Conservation (phyloP, 2,113 vertebrate species). For the Mesocricetus auratus region DNA sequence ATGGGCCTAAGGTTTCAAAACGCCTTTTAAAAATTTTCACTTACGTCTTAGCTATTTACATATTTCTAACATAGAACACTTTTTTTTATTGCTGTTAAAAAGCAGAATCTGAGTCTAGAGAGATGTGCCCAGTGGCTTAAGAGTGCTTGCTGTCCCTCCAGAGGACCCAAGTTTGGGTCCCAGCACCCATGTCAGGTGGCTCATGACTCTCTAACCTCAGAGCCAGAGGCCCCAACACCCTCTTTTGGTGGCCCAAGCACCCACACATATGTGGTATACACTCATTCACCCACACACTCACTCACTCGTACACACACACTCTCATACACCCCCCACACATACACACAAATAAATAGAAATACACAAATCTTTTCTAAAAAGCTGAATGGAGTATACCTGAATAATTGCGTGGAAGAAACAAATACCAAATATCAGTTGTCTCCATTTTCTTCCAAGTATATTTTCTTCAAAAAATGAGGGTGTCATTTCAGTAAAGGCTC, state of each 20-base stretch:
- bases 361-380: background rate
- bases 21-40: background rate
- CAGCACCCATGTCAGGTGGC: background rate
- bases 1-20: background rate
- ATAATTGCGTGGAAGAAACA: constrained; percentile 91
- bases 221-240: background rate
- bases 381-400: constrained; percentile 82
- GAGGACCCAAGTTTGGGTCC: background rate
- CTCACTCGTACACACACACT: too few species aligned
- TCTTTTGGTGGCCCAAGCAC: background rate
- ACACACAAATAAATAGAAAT: background rate
- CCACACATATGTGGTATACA: background rate
- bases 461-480: constrained; percentile 89
- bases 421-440: constrained; percentile 89
- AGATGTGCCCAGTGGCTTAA: background rate
- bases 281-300: too few species aligned
- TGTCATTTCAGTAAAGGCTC: constrained; percentile 90
- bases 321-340: too few species aligned
- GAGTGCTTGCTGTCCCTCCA: background rate
- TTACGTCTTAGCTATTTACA: background rate
- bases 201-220: background rate
- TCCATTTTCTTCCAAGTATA: constrained; percentile 87
- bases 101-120: background rate
- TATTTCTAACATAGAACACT: background rate
- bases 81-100: constrained; percentile 27